Percentiles rank a stretch among this genome's conserved stretches.
Conservation (phyloP, 2,888 invertebrate genomes). For the Ophion slaviceki region DNA sequence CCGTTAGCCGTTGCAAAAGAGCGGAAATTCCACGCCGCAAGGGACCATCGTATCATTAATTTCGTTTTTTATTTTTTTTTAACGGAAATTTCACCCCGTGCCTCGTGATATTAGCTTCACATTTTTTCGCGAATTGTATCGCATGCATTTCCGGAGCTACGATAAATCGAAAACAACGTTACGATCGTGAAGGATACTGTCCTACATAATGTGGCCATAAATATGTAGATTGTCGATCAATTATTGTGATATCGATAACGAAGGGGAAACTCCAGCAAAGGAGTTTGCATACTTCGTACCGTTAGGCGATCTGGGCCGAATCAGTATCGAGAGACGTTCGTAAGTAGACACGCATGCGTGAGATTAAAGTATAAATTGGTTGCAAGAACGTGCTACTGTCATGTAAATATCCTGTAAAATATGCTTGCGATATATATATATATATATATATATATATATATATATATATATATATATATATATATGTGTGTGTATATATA, state of each 20-base stretch:
- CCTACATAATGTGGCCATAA: neutral
- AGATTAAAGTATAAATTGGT: neutral
- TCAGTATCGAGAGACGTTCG: neutral
- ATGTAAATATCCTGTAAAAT: conserved; percentile 48
- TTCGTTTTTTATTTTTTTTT: conserved; percentile 9
- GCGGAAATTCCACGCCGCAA: conserved; percentile 31
- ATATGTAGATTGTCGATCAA: conserved; percentile 21
- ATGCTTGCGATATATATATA: conserved; percentile 24
- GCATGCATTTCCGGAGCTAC: neutral
- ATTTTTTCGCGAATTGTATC: neutral
- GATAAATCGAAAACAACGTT: neutral
- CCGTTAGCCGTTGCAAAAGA: conserved; percentile 61
- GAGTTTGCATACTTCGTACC: conserved; percentile 37
- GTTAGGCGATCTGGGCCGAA: conserved; percentile 11
- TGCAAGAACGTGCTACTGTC: conserved; percentile 36
- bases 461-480: too few species aligned
- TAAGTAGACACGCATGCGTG: neutral
- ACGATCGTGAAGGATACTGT: conserved; percentile 1
- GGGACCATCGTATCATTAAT: conserved; percentile 30
- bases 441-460: neutral
- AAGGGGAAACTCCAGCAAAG: conserved; percentile 6
- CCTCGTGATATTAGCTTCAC: neutral
- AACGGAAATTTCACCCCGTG: neutral
- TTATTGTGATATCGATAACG: conserved; percentile 2
- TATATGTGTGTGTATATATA: too few species aligned